These are phyloP conservation scores for Dryadula phaetusa DNA, from an alignment of 2,888 invertebrate genomes.

Conservation along the genomic window DNA sequence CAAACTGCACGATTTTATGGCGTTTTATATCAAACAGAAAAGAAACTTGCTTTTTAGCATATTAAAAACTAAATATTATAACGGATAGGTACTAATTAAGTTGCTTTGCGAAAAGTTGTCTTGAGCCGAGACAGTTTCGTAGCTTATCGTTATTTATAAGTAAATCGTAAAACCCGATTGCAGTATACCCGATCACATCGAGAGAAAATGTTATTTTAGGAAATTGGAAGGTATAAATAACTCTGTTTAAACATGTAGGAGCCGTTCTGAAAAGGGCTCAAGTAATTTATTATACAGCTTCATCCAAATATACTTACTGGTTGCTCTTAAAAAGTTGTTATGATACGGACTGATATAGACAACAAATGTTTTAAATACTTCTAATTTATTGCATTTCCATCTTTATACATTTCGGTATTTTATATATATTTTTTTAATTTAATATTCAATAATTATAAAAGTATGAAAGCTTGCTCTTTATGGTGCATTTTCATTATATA, in stretches of 20 bases:
- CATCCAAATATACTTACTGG: constrained; percentile 1
- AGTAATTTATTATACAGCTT: constrained; percentile 9
- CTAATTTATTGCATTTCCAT: not conserved
- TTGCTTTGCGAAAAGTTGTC: not conserved
- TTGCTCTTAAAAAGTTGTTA: not conserved
- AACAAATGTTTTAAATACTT: not conserved
- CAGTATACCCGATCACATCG: not conserved
- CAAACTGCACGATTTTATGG: not conserved
- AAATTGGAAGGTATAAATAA: constrained; percentile 13
- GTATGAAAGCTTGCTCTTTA: too few species aligned
- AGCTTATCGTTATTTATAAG: not conserved
- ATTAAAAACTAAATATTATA: too few species aligned
- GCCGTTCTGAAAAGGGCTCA: constrained; percentile 17
- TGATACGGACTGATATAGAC: not conserved
- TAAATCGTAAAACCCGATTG: constrained; percentile 1
- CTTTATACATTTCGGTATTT: too few species aligned
- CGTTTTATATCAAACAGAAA: not conserved
- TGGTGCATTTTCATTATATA: too few species aligned
- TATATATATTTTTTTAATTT: not conserved
- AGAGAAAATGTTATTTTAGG: not conserved
- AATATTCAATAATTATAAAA: not conserved
- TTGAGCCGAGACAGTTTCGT: not conserved
- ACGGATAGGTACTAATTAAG: not conserved
- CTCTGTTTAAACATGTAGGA: constrained; percentile 8
- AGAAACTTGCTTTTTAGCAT: not conserved